phyloP scores from a whole-genome alignment of 2,888 invertebrate genomes.

The Conistra vaccinii region DNA sequence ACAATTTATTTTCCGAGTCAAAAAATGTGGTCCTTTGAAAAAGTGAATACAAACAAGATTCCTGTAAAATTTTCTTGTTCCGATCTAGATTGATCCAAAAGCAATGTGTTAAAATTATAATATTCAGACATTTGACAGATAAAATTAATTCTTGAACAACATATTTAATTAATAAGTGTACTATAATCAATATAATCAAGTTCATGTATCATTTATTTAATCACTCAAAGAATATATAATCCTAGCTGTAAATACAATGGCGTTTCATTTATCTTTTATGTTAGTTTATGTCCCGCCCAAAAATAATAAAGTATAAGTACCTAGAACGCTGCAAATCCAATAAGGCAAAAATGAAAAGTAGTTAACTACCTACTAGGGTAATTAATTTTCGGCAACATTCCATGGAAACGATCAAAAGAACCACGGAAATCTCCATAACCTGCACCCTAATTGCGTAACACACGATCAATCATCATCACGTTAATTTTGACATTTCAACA shows the following conservation, averaged over 20 bases:
- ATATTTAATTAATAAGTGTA: not conserved
- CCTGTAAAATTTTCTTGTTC: not conserved
- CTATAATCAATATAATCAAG: constrained; percentile 2
- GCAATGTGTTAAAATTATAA: not conserved
- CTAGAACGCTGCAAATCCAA: not conserved
- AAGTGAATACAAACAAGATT: not conserved
- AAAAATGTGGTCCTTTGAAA: not conserved
- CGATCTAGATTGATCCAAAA: not conserved
- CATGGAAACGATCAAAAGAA: too few species aligned
- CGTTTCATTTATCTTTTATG: constrained; percentile 45
- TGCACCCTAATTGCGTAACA: too few species aligned
- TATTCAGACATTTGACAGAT: constrained; percentile 16
- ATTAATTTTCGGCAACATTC: too few species aligned
- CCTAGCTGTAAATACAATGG: constrained; percentile 41
- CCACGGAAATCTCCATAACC: too few species aligned
- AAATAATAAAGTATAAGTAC: too few species aligned
- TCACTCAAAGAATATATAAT: constrained; percentile 41
- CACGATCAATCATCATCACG: too few species aligned
- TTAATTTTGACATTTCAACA: too few species aligned
- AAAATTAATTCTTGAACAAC: constrained; percentile 16
- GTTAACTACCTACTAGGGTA: too few species aligned
- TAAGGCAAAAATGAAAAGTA: not conserved
- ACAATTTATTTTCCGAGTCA: not conserved
- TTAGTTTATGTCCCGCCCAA: not conserved
- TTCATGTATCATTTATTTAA: constrained; percentile 35